phyloP scores from a whole-genome alignment of 2,113 vertebrate genomes.

The Onychostruthus taczanowskii region DNA sequence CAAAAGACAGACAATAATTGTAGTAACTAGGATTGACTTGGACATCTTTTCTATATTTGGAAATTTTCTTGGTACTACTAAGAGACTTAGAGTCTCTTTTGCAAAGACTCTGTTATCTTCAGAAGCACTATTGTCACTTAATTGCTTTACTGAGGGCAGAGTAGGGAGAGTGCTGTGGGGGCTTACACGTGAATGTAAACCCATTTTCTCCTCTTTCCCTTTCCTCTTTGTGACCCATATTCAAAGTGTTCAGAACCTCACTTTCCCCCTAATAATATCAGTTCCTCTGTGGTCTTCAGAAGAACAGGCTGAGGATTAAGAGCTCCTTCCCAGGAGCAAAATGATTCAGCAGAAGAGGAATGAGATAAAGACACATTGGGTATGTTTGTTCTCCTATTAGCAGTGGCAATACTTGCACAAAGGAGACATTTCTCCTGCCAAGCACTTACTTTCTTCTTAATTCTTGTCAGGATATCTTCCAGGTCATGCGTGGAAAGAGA shows the following conservation, averaged over 20 bases:
- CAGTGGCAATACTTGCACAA: not conserved
- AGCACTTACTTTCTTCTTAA: constrained; percentile 66
- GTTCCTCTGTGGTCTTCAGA: not conserved
- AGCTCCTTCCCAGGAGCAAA: not conserved
- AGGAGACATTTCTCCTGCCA: not conserved
- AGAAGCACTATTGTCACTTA: not conserved
- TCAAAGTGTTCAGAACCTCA: not conserved
- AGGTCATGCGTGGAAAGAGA: constrained; percentile 35
- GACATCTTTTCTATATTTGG: not conserved
- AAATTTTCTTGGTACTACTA: not conserved
- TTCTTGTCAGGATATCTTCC: constrained; percentile 49
- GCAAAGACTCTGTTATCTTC: not conserved
- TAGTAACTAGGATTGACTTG: not conserved
- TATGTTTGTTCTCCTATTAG: not conserved
- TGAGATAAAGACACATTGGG: not conserved
- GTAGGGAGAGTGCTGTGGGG: accelerated
- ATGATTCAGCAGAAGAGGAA: not conserved
- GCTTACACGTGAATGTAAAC: not conserved
- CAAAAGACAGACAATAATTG: not conserved
- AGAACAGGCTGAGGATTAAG: not conserved
- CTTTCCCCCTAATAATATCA: not conserved
- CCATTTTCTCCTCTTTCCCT: not conserved
- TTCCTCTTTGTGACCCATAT: not conserved
- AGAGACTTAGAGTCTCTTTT: not conserved
- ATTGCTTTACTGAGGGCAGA: not conserved